Percentiles rank a stretch among this genome's conserved stretches.
Conservation (phyloP, 2,113 vertebrate species). For the Malurus melanocephalus region DNA sequence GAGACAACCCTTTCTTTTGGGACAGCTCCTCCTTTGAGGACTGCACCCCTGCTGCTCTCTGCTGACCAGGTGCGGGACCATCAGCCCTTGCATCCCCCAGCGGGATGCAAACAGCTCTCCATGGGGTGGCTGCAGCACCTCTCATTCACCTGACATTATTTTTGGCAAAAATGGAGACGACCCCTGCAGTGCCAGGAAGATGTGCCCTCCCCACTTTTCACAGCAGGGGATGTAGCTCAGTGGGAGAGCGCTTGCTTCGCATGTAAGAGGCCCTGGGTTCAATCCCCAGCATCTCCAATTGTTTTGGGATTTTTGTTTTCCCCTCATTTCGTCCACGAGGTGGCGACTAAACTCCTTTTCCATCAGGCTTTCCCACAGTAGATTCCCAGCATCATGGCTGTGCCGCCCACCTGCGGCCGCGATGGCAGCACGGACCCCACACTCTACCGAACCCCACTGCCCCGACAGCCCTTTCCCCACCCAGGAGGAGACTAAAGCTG, state of each 20-base stretch:
- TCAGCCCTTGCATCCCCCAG: neutral
- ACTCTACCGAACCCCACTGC: neutral
- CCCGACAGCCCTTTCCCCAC: neutral
- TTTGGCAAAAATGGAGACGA: fast-evolving
- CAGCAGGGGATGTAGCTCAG: neutral
- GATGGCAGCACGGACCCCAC: neutral
- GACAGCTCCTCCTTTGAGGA: neutral
- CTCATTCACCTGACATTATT: fast-evolving
- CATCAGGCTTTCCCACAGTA: neutral
- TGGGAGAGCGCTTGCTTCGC: constrained; percentile 13
- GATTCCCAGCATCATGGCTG: neutral
- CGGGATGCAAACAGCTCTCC: fast-evolving
- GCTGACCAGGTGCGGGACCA: neutral
- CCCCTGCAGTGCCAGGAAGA: fast-evolving
- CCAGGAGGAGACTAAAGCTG: too few species aligned
- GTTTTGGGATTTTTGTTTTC: fast-evolving
- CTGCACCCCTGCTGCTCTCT: neutral
- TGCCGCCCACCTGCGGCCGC: too few species aligned
- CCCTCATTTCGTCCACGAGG: neutral
- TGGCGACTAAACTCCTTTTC: neutral
- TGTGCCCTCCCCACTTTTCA: fast-evolving
- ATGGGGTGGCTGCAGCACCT: fast-evolving
- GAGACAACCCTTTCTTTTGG: neutral
- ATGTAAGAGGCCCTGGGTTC: constrained; percentile 10
- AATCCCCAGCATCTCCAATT: neutral